These are phyloP conservation scores for Tylochromis polylepis DNA, from an alignment of 2,113 vertebrate genomes.

Conservation along the genomic window DNA sequence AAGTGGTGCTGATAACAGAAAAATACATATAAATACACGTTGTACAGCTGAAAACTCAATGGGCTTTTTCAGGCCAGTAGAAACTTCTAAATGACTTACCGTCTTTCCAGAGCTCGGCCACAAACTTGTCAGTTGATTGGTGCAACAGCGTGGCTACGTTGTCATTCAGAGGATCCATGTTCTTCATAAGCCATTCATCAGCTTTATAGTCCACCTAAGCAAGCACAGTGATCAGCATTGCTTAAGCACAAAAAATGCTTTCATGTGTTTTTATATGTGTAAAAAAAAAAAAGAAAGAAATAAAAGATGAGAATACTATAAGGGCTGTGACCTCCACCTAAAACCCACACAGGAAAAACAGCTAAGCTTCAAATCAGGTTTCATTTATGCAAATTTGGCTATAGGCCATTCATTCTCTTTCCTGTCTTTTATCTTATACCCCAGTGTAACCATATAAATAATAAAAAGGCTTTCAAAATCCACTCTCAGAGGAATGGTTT, in stretches of 20 bases:
- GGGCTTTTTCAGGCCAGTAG: not conserved
- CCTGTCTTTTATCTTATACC: not conserved
- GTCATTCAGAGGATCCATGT: constrained; percentile 98
- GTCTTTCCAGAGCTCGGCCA: constrained; percentile 97
- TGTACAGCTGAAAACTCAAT: not conserved
- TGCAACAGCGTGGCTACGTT: constrained; percentile 94
- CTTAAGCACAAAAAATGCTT: not conserved
- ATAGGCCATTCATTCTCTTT: not conserved
- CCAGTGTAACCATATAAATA: not conserved
- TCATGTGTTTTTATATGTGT: not conserved
- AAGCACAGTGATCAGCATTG: not conserved
- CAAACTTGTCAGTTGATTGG: constrained; percentile 95
- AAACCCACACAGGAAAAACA: not conserved
- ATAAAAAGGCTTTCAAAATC: not conserved
- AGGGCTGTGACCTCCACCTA: not conserved
- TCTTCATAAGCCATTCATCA: constrained; percentile 99
- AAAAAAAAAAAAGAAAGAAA: not conserved
- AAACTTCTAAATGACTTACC: constrained; percentile 73
- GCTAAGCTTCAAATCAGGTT: not conserved
- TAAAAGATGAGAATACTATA: not conserved
- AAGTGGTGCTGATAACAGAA: not conserved
- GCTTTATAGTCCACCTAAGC: constrained; percentile 95
- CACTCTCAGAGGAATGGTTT: not conserved
- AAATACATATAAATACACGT: not conserved
- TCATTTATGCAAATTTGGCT: not conserved